Evolutionary conservation across 1,140 invertebrate species (phyloP).

Genomic region (Ephestia elutella): DNA sequence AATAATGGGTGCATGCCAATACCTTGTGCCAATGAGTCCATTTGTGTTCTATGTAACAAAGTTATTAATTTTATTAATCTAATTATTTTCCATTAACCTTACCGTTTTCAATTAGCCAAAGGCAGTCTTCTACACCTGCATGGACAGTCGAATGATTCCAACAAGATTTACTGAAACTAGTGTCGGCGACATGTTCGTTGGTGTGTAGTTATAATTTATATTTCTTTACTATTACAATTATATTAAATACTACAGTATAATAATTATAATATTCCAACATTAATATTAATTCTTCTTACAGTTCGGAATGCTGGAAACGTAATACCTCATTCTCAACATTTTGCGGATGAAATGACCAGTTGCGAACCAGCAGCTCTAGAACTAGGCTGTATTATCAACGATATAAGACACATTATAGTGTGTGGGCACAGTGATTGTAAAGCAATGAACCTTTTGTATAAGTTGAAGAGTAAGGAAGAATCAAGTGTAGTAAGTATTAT

Average conservation of each 20-base stretch:
- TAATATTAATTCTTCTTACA: slow-evolving; percentile 63
- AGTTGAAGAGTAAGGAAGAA: slow-evolving; percentile 85
- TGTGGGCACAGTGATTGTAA: slow-evolving; percentile 98
- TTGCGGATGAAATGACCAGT: slow-evolving; percentile 88
- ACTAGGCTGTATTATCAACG: slow-evolving; percentile 93
- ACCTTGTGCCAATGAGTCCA: too few relatives aligned
- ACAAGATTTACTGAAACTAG: slow-evolving; percentile 95
- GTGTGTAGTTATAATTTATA: slow-evolving; percentile 72
- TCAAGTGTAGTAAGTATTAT: slow-evolving; percentile 77
- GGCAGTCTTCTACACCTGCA: slow-evolving; percentile 97
- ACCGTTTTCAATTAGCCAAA: slow-evolving; percentile 81
- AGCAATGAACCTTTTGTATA: slow-evolving; percentile 95
- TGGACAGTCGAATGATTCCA: slow-evolving; percentile 97
- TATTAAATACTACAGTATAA: too few relatives aligned
- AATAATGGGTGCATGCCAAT: too few relatives aligned
- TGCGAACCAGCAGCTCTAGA: slow-evolving; percentile 96
- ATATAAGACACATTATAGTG: slow-evolving; percentile 94
- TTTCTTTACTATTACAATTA: background rate
- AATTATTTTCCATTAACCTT: background rate
- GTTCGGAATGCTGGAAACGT: slow-evolving; percentile 96
- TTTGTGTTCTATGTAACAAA: too few relatives aligned
- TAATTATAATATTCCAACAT: background rate
- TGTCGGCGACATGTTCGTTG: slow-evolving; percentile 97
- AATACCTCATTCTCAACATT: slow-evolving; percentile 92
- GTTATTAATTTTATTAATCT: background rate